A percentile compares a stretch with the other conserved stretches of the same genome.
Evolutionary conservation across 2,113 vertebrate genomes (phyloP).

Genomic region (Pionites leucogaster): DNA sequence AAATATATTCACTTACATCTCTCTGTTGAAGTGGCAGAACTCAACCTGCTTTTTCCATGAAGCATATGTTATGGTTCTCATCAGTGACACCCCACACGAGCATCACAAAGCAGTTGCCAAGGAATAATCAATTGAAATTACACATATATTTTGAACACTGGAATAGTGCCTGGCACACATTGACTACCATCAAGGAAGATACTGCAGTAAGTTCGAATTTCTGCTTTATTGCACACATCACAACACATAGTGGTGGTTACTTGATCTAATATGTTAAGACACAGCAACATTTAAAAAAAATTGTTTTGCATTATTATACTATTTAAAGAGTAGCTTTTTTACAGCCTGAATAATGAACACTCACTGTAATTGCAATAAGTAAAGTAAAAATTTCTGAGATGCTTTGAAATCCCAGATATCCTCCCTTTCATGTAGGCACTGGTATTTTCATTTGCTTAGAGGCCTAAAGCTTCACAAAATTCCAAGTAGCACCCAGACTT

Average conservation of each 20-base stretch:
- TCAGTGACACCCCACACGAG: background rate
- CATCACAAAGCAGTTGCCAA: background rate
- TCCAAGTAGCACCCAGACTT: background rate
- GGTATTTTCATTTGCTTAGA: background rate
- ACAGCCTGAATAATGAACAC: background rate
- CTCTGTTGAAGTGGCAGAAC: slow-evolving; percentile 19
- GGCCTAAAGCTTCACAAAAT: background rate
- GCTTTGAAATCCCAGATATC: background rate
- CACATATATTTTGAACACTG: background rate
- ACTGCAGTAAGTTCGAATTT: background rate
- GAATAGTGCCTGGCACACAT: background rate
- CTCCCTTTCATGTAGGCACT: background rate
- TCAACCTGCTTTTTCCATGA: background rate
- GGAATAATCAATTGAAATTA: slow-evolving; percentile 28
- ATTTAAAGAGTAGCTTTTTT: background rate
- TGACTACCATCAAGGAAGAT: background rate
- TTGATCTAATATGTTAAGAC: background rate
- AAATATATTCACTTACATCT: background rate
- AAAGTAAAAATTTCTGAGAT: background rate
- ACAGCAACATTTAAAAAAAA: background rate
- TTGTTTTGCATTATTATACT: background rate
- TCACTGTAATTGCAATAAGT: background rate
- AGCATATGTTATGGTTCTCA: slow-evolving; percentile 30
- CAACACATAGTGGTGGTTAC: background rate
- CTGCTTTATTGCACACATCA: background rate